Base-by-base conservation (phyloP, 2,888 invertebrate species). In the Chelonus formosanus region DNA sequence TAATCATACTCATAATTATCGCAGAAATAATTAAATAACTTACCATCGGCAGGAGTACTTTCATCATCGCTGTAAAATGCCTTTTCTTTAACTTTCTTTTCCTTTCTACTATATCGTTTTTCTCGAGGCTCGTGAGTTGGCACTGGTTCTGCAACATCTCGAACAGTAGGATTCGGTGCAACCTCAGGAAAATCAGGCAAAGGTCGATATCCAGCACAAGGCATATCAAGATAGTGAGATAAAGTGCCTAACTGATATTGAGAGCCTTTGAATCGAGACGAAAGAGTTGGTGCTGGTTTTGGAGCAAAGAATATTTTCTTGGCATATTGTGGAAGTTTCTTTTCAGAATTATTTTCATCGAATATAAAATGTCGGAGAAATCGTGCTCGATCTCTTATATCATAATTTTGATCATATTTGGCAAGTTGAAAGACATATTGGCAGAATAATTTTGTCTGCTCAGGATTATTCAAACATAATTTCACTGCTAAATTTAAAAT, bases 341-440 rank as follows among this genome's bases (percentile, higher is more conserved):
- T 79, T 69, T 74, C 76, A 8, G 85, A 84, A 6, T 86, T 86
- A 70, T 86, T 85, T 55, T 85, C 73, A 78, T 91, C 88, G 74
- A 94, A 90, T 36, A 95, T 89, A 74, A 96, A 91, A 70, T 92
- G 92, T 8, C 93, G 90, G 62, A 99, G 86, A 80, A 98, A 91
- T 34, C 99, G 87, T 3, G 97, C 96, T 6, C 97, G 89, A 86
- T 99, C 99, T 34, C 99, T 88, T 62, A 99, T 96, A 85, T 99
- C 98, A 82, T 98, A 99, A 85, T 96, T 97, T 74, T 93, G 92
- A 87, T 99, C 99, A 84, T 98, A 99, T 75, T 96, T 92, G 0
- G 98, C 97, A 77, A 99, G 86, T 73, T 91, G 94, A 79, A 98
- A 92, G 50, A 98, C 92, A 85, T 99, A 98, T 81, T 95, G 95